Base-by-base conservation (phyloP, 2,113 vertebrate species). In the Eclectus roratus region DNA sequence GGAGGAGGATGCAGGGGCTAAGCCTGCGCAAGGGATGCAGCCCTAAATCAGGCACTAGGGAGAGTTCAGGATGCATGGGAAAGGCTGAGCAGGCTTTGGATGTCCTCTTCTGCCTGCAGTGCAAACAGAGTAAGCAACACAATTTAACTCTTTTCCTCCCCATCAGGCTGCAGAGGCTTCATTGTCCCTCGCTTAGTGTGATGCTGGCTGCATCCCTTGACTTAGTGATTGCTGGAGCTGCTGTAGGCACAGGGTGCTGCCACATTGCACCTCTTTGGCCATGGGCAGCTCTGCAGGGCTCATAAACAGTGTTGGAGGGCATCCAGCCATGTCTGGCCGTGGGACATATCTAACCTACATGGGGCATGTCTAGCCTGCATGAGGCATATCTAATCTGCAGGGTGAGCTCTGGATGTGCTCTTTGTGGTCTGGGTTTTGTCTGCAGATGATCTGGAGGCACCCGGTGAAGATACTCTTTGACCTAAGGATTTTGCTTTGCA, bases 191-290 rank as follows among this genome's bases (percentile, higher is more conserved):
- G 11, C 27, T 61, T 55, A 55, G 15, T 15, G 35, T 47, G 55
- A 15, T 74, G 55, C 31, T 56, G 66, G 16, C 24, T 0, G 0
- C 39, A 27, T 41, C 25, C 4, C 0, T 29, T 28, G 31, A 0
- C 0, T 35, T 49, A 1, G 10, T n/a, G 16, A 15, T 12, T 61
- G 27, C 37, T 47, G 46, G 70, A 85, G 41, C 20, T 3, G 1
- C 33, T 5, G 41, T 25, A 28, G 44, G 39, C 35, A 12, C 19
- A 31, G 64, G 4, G 16, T 49, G 39, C 41, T 10, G 3, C 35
- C 3, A 1, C 31, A 49, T 65, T 6, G 28, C 0, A 0, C 13
- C 37, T 74, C 21, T 14, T 7, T 29, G 43, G n/a, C 43, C 37
- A 1, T 25, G 28, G 53, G 31, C 58, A 72, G 39, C 77, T 77